These are phyloP conservation scores for Amphipoea oculea DNA, from an alignment of 2,888 invertebrate genomes.

Conservation along the genomic window DNA sequence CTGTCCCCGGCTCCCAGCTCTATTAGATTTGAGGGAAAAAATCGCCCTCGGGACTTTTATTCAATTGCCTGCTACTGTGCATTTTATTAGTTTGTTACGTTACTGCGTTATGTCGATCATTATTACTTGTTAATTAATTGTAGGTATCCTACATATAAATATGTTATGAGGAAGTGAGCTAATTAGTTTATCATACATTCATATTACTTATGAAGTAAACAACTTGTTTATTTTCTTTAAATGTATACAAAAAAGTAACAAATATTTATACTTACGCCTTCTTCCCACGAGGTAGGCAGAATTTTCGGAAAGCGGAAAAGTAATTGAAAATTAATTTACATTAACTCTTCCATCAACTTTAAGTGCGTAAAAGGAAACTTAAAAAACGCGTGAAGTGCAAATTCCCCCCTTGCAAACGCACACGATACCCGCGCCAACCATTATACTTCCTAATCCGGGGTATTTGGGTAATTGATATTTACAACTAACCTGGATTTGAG, in stretches of 20 bases:
- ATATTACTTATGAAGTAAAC: background rate
- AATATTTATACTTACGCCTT: background rate
- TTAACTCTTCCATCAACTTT: conserved; percentile 18
- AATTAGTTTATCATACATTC: conserved; percentile 1
- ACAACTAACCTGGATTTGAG: conserved; percentile 89
- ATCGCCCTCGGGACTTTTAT: conserved; percentile 83
- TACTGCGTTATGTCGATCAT: conserved; percentile 44
- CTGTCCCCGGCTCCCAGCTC: conserved; percentile 75
- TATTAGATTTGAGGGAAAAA: conserved; percentile 83
- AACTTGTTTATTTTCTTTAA: background rate
- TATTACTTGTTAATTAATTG: conserved; percentile 34
- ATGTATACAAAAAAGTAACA: background rate
- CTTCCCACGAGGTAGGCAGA: background rate
- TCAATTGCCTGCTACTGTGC: conserved; percentile 81
- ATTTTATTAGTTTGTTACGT: conserved; percentile 72
- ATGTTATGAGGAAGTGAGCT: background rate
- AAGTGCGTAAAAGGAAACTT: conserved; percentile 5
- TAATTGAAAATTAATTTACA: conserved; percentile 2
- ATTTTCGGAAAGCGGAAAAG: background rate
- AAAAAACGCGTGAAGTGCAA: conserved; percentile 62
- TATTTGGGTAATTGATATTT: conserved; percentile 90
- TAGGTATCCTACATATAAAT: background rate
- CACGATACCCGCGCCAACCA: conserved; percentile 68
- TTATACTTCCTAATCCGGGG: conserved; percentile 81
- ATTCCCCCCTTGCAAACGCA: conserved; percentile 71